These are phyloP conservation scores for Varanus komodoensis DNA, from an alignment of 2,113 vertebrate species.

Conservation along the genomic window DNA sequence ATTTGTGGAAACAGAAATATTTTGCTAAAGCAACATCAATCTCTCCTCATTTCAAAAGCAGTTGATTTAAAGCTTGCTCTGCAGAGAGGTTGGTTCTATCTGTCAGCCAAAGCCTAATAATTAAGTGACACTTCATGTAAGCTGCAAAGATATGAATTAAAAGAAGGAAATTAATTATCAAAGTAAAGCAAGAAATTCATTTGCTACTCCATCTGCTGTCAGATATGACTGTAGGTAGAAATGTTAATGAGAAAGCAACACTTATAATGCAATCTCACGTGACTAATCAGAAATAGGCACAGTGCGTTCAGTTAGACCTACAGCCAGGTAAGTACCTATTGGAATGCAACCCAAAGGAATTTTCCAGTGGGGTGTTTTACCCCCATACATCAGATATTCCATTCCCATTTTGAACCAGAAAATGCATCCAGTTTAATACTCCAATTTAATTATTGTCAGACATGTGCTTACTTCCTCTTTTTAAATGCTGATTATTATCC, in stretches of 20 bases:
- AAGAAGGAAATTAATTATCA: neutral
- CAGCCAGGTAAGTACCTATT: too few species aligned
- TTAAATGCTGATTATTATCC: conserved; percentile 2
- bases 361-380: neutral
- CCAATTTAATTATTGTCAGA: neutral
- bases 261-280: neutral
- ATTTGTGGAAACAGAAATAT: conserved; percentile 11
- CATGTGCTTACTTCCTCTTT: fast-evolving
- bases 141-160: neutral
- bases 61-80: neutral
- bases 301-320: too few species aligned
- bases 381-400: neutral
- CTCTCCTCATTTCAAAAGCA: conserved; percentile 21
- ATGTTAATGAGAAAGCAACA: neutral
- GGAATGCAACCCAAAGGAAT: neutral
- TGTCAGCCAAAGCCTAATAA: neutral
- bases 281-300: too few species aligned
- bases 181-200: neutral
- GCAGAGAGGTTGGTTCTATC: neutral
- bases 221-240: neutral
- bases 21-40: neutral
- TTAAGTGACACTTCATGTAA: neutral
- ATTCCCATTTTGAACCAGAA: neutral
- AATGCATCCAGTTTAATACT: neutral
- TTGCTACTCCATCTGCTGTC: conserved; percentile 13